Evolutionary conservation across 23 tunicate species (phyloP), one percentile per base, ranked within the genome.

Genomic region (Trididemnum nubilum): DNA sequence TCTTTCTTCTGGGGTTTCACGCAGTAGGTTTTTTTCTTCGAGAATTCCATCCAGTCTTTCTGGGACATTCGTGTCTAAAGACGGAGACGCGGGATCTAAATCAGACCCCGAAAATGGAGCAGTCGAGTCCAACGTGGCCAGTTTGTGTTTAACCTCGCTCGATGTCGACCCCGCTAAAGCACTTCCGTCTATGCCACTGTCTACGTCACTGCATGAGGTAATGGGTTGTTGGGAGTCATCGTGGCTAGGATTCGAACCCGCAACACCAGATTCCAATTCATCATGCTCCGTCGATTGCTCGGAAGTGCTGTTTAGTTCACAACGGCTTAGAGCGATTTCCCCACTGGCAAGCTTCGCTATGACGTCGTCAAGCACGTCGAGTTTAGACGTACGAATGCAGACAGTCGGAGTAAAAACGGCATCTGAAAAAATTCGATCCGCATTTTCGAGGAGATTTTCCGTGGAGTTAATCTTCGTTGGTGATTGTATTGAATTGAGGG

Each of bases 161-260:
- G 38, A 67, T n/a, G 33, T 38, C 12, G 74, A 33, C 3, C 19
- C 38, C 9, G 74, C 33, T 59, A 82, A 35, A 1, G 96, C 88
- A 36, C 96, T 90, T 18, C 89, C 96, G 57, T 90, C 90, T 34
- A 90, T 85, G 1, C 96, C 96, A 49, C 96, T 90, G 86, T 90
- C 96, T 1, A 90, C 82, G 86, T 90, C 96, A 44, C 96, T 90
- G 34, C 51, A 74, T 25, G 94, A 76, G 34, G 71, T 36, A 15
- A 80, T 66, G 23, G 64, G 54, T 31, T 76, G 77, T 9, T 50
- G 83, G 0, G 64, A 57, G 28, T 77, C 60, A 24, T 2, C 4
- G 18, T 58, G 58, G 21, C 4, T 36, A 4, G 59, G 79, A 18
- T 30, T 5, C 19, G 59, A 73, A 73, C 26, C 59, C 23, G 37